These are phyloP conservation scores for Leptonema lineaticorne DNA, from an alignment of 1,140 invertebrate genomes.

Conservation along the genomic window DNA sequence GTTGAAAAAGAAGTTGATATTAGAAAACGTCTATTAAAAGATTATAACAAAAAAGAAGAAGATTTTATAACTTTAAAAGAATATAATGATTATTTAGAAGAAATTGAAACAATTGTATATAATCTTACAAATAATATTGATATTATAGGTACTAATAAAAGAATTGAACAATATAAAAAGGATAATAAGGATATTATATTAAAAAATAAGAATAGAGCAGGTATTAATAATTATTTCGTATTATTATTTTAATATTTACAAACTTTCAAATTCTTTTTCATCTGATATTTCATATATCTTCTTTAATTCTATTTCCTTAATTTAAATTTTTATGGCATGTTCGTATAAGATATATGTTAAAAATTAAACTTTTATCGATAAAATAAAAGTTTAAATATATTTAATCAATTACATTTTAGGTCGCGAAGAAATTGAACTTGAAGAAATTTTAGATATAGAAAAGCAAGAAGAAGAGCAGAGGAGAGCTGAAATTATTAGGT, in stretches of 20 bases:
- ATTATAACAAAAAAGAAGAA: constrained; percentile 90
- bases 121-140: constrained; percentile 93
- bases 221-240: constrained; percentile 42
- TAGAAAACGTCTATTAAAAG: constrained; percentile 81
- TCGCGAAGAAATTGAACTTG: constrained; percentile 76
- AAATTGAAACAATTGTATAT: constrained; percentile 87
- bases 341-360: not conserved
- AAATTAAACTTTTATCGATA: too few relatives aligned
- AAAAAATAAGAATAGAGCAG: constrained; percentile 78
- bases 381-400: not conserved
- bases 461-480: constrained; percentile 68
- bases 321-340: not conserved
- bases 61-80: constrained; percentile 80
- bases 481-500: constrained; percentile 60
- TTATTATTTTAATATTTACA: not conserved
- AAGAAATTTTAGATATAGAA: constrained; percentile 86
- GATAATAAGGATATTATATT: constrained; percentile 90
- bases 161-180: constrained; percentile 91
- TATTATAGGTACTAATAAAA: constrained; percentile 84
- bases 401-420: constrained; percentile 45
- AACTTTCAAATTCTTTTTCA: not conserved
- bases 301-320: too few relatives aligned
- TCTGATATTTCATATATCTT: not conserved
- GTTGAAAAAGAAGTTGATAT: constrained; percentile 99
- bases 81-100: constrained; percentile 93